Base-by-base conservation (phyloP, 2,888 invertebrate genomes). In the Schizotus pectinicornis region DNA sequence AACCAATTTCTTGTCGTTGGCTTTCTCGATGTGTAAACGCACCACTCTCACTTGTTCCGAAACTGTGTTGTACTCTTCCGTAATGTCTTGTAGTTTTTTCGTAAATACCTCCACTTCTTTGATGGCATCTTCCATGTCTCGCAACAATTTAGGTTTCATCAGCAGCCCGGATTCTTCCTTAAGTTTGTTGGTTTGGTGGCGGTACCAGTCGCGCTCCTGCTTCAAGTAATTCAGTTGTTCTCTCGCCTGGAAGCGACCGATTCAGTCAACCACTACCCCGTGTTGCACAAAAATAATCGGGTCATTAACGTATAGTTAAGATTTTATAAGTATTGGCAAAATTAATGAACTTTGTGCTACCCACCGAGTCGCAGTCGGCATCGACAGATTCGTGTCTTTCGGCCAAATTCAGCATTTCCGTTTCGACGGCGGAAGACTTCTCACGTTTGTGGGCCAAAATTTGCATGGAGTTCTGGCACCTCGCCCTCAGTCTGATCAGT, bases 381-480 rank as follows among this genome's bases (percentile, higher is more conserved):
- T 68, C 67, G 3, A 69, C 53, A 2, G 63, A 61, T 22, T 62
- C 58, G 9, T 68, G 57, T 12, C 56, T 42, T 5, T 62, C 56
- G 1, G 50, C 41, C 37, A 62, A 47, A 6, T 65, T 56, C 3
- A 49, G 35, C 30, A 73, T 67, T 46, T 80, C 78, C 2, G 71
- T 36, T 36, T 58, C 45, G 3, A 69, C 51, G 1, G 69, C 80
- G 62, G 80, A 76, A 12, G 80, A 74, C 70, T 83, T 83, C 69
- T 83, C 83, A 59, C 81, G 79, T 32, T 81, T 69, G 62, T 83
- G 83, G 1, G 82, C 81, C 34, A 82, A 60, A 13, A 70, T 77
- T 69, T 81, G 81, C 9, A 82, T 80, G 0, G 80, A 79, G 48
- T 75, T 76, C 2, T 79, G 78, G 51, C 81, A 81, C 70, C 80